A percentile compares a stretch with the other conserved stretches of the same genome.
Conservation (phyloP, 2,888 invertebrate genomes). For the Coronaproctus castanopsis region DNA sequence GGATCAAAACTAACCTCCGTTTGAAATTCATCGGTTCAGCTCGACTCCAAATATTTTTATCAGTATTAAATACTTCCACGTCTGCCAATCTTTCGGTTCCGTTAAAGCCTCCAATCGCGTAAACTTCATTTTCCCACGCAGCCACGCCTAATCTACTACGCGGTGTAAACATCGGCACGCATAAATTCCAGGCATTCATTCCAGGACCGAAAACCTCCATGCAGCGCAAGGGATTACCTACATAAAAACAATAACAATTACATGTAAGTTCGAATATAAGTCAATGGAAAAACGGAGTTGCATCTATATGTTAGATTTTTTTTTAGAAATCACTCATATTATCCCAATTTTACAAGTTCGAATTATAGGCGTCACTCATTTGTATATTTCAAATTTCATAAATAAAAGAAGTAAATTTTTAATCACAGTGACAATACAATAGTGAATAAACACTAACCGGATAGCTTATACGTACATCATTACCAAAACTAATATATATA, state of each 20-base stretch:
- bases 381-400: no score
- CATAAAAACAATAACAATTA: neutral
- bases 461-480: no score
- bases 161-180: constrained; percentile 64
- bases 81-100: constrained; percentile 60
- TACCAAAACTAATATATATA: no score
- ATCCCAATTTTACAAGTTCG: no score
- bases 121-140: constrained; percentile 52
- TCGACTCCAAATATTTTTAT: constrained; percentile 47
- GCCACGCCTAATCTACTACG: constrained; percentile 67
- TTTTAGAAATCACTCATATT: no score
- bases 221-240: constrained; percentile 56
- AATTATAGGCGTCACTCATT: no score
- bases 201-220: constrained; percentile 66
- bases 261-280: neutral
- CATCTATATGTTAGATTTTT: no score
- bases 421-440: no score
- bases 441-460: no score
- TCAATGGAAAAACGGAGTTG: neutral
- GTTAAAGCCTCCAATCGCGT: constrained; percentile 70
- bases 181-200: constrained; percentile 46
- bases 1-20: constrained; percentile 40
- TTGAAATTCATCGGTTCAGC: constrained; percentile 62
- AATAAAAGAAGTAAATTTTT: no score
- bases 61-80: constrained; percentile 65